These are phyloP conservation scores for Hypsibius dujardini DNA, from an alignment of 1,140 invertebrate genomes.

Conservation along the genomic window DNA sequence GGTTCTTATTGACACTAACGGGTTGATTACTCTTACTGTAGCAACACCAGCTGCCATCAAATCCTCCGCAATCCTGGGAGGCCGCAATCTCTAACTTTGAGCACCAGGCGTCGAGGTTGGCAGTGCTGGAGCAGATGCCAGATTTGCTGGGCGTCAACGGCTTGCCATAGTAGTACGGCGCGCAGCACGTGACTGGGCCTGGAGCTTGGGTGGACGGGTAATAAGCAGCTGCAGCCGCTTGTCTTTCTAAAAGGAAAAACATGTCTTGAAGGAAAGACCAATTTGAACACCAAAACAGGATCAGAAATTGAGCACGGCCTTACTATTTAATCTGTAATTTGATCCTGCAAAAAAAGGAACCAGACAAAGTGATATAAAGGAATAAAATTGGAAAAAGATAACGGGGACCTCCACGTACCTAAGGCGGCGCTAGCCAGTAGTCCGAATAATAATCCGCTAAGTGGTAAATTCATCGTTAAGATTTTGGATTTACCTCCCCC, in stretches of 20 bases:
- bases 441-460: no score
- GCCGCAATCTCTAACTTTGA: neutral
- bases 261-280: no score
- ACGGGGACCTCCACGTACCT: no score
- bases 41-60: conserved; percentile 11
- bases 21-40: no score
- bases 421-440: no score
- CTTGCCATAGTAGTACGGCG: neutral
- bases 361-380: neutral
- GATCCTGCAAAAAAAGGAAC: neutral
- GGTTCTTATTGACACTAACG: no score
- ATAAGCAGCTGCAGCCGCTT: no score
- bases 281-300: neutral
- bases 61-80: neutral
- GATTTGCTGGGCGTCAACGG: conserved; percentile 6
- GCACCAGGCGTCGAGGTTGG: conserved; percentile 12
- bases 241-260: no score
- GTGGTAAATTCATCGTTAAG: no score
- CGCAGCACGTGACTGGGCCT: neutral
- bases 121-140: neutral
- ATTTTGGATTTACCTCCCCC: no score
- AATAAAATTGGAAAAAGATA: neutral
- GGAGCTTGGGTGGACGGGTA: neutral
- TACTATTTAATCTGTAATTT: neutral
- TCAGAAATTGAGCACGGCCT: no score